Conservation (phyloP, 2,888 invertebrate species). For the Lasioglossum vierecki region DNA sequence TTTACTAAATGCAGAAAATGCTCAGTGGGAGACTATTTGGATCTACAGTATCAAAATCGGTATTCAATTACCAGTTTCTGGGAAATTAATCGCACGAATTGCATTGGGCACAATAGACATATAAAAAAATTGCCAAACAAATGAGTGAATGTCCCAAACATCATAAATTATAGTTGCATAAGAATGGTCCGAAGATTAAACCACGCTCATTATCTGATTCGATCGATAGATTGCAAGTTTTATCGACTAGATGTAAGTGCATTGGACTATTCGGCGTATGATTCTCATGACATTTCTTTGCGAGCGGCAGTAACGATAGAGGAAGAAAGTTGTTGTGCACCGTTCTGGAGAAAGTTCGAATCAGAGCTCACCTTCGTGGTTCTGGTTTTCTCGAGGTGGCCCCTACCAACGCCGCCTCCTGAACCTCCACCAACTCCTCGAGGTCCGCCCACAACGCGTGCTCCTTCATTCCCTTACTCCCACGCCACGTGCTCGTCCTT, state of each 20-base stretch:
- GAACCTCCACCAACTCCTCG: slow-evolving; percentile 81
- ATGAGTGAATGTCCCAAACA: neutral
- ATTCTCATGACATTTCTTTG: slow-evolving; percentile 9
- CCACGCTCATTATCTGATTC: no score
- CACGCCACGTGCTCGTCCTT: slow-evolving; percentile 77
- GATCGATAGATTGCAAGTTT: neutral
- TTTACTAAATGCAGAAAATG: no score
- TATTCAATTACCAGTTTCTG: no score
- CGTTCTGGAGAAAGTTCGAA: slow-evolving; percentile 44
- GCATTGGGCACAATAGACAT: no score
- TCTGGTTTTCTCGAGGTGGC: slow-evolving; percentile 73
- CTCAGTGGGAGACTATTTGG: no score
- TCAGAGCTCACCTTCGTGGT: slow-evolving; percentile 55
- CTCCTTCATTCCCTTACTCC: slow-evolving; percentile 77
- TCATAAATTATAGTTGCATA: neutral
- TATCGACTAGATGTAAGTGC: neutral
- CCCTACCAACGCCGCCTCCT: slow-evolving; percentile 81
- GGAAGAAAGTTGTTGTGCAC: slow-evolving; percentile 25
- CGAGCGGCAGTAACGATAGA: slow-evolving; percentile 3
- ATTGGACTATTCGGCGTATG: neutral
- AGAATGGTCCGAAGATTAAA: neutral
- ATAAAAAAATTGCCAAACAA: neutral
- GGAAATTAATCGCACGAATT: no score
- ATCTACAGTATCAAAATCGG: no score
- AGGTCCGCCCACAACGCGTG: slow-evolving; percentile 83